phyloP scores from a whole-genome alignment of 2,888 invertebrate species.

The Stegophylla sp. region DNA sequence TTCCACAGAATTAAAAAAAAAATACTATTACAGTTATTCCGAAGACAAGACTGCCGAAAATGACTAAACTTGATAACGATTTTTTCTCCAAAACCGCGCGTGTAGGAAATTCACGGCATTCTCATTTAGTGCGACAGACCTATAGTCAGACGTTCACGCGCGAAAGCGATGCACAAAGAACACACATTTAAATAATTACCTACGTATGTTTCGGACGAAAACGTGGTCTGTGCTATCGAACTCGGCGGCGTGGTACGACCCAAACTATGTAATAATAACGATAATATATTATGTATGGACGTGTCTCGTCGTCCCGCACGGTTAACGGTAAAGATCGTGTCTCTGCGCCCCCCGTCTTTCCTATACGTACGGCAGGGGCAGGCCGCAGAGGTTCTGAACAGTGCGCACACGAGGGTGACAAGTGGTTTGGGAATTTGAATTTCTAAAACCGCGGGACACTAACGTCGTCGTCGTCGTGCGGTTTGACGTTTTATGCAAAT shows the following conservation, averaged over 20 bases:
- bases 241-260: no score
- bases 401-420: background rate
- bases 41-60: no score
- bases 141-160: background rate
- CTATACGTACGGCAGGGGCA: background rate
- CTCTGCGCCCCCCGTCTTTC: constrained; percentile 5
- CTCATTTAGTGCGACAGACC: no score
- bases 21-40: no score
- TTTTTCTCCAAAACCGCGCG: no score
- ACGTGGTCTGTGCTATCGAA: constrained; percentile 25
- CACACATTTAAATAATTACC: constrained; percentile 29
- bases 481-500: constrained; percentile 44
- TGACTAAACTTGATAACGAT: no score
- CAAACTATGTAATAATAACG: constrained; percentile 10
- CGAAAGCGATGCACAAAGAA: constrained; percentile 24
- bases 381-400: background rate
- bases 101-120: no score
- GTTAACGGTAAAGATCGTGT: constrained; percentile 55
- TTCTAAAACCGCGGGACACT: constrained; percentile 27
- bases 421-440: constrained; percentile 20
- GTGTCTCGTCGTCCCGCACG: constrained; percentile 4
- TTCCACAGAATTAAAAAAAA: no score
- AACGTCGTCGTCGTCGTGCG: no score
- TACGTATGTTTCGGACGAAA: constrained; percentile 14
- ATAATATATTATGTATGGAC: constrained; percentile 12